Evolutionary conservation across 2,113 vertebrate species (phyloP).

Genomic region (Channa argus): DNA sequence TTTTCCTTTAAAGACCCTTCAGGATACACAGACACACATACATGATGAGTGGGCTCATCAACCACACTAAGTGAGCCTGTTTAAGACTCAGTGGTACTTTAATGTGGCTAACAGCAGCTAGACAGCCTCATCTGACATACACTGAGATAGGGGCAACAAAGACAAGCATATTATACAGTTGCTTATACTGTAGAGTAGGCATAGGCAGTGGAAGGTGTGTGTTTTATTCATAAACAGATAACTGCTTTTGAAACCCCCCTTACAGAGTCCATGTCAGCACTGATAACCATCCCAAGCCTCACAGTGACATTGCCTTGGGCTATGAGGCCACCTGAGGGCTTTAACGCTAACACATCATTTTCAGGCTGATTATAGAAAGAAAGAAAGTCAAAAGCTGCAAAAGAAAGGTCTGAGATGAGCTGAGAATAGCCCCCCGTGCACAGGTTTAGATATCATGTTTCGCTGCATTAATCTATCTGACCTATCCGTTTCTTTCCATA

Average conservation of each 20-base stretch:
- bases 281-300: slow-evolving; percentile 75
- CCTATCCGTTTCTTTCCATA: slow-evolving; percentile 75
- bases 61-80: slow-evolving; percentile 70
- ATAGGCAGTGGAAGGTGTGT: slow-evolving; percentile 67
- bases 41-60: slow-evolving; percentile 62
- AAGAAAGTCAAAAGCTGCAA: slow-evolving; percentile 67
- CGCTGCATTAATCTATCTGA: slow-evolving; percentile 57
- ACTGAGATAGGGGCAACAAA: slow-evolving; percentile 59
- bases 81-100: slow-evolving; percentile 73
- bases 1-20: slow-evolving; percentile 79
- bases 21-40: slow-evolving; percentile 40
- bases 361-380: slow-evolving; percentile 72
- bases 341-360: slow-evolving; percentile 66
- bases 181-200: slow-evolving; percentile 56
- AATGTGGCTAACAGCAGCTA: slow-evolving; percentile 70
- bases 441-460: slow-evolving; percentile 58
- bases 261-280: slow-evolving; percentile 70
- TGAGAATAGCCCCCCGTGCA: slow-evolving; percentile 34
- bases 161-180: slow-evolving; percentile 62
- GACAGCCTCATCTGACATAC: slow-evolving; percentile 71
- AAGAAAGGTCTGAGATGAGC: slow-evolving; percentile 44
- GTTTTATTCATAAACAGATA: slow-evolving; percentile 79
- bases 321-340: slow-evolving; percentile 70
- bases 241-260: slow-evolving; percentile 73
- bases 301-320: slow-evolving; percentile 76